Percentiles rank a stretch among this genome's conserved stretches.
phyloP scores from a whole-genome alignment of 1,140 invertebrate genomes.

The Drosophila grimshawi region DNA sequence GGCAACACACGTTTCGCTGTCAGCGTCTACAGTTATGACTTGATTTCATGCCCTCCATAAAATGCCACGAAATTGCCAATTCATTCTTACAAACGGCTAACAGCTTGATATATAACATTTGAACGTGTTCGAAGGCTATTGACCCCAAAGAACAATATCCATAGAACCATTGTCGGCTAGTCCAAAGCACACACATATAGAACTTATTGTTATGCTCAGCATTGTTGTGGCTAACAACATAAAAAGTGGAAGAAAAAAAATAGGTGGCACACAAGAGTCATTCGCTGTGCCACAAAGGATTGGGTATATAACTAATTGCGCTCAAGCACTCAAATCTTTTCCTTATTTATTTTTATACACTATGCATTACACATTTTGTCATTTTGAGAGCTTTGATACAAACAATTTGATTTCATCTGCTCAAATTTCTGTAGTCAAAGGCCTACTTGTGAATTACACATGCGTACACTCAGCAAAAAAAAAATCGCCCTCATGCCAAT shows the following conservation, averaged over 20 bases:
- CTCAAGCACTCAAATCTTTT: background rate
- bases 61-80: conserved; percentile 65
- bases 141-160: conserved; percentile 36
- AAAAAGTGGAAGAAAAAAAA: background rate
- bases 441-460: too few relatives aligned
- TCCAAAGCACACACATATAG: conserved; percentile 2
- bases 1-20: conserved; percentile 31
- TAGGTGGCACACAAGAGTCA: conserved; percentile 5
- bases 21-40: conserved; percentile 69
- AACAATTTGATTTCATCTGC: too few relatives aligned
- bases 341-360: background rate
- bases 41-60: conserved; percentile 65
- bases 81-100: conserved; percentile 57
- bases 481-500: too few relatives aligned
- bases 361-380: too few relatives aligned
- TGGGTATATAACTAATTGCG: conserved; percentile 1
- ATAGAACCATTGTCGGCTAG: conserved; percentile 17
- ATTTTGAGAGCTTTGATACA: too few relatives aligned
- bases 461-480: too few relatives aligned
- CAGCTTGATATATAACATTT: conserved; percentile 43
- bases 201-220: conserved; percentile 34
- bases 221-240: conserved; percentile 31
- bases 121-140: conserved; percentile 37
- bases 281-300: conserved; percentile 10
- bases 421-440: too few relatives aligned